Base-by-base conservation (phyloP, 2,113 vertebrate species). In the Ciconia maguari region DNA sequence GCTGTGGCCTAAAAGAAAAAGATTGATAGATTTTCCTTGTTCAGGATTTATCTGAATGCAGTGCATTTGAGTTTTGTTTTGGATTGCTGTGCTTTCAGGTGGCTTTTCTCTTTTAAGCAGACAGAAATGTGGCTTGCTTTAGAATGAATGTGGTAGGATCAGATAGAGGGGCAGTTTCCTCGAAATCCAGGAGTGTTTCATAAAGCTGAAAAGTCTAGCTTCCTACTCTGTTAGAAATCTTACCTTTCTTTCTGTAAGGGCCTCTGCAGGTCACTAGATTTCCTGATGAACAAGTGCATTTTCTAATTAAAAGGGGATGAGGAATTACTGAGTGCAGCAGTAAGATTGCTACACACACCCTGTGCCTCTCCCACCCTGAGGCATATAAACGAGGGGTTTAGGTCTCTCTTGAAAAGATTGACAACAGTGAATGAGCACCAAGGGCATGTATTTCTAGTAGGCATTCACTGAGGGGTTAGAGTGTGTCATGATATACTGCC, bases 311-410 rank as follows among this genome's bases (percentile, higher is more conserved):
- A 79, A 66, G 15, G 3, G 3, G 2, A 2, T 2, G 2, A 81
- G 32, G 27, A 66, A 65, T 86, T 57, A 34, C 21, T 17, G 55
- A 66, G 24, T 54, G 46, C 42, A 58, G 42, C 18, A 81, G 5
- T 32, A 24, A 20, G 41, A 21, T 24, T 83, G 74, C 26, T 34
- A 1, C 9, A 30, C 0, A 1, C 17, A 5, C 15, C 4, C 7
- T 34, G 15, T 74, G 27, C 32, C 27, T 77, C 17, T 55, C 24
- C 41, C 6, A 52, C 25, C n/a, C n/a, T 13, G 21, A 24, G 4
- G 24, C 14, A 1, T 12, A 9, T 34, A 55, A 83, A 70, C 60
- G 55, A 81, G 46, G 10, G 20, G 8, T 18, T 65, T 51, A 49
- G 30, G 36, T 61, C 27, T 49, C 24, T 26, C 21, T 44, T 64